phyloP scores from a whole-genome alignment of 2,888 invertebrate genomes.

The Orchesella flavescens region DNA sequence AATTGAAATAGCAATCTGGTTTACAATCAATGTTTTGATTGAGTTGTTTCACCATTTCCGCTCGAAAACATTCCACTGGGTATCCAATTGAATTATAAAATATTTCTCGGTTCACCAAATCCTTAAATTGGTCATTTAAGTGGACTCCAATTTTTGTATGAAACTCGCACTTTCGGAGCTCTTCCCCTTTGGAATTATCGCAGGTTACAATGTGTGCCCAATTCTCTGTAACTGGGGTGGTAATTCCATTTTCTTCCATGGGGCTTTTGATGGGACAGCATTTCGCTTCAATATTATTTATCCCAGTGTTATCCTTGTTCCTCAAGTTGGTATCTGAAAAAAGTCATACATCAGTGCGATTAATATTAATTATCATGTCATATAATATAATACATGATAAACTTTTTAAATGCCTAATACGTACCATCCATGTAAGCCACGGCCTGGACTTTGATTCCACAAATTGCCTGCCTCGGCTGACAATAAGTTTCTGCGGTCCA shows the following conservation, averaged over 20 bases:
- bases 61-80: neutral
- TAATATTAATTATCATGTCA: no score
- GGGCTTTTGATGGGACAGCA: conserved; percentile 59
- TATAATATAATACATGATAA: no score
- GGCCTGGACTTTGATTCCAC: conserved; percentile 59
- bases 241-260: neutral
- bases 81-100: conserved; percentile 60
- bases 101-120: neutral
- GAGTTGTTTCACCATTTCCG: conserved; percentile 2
- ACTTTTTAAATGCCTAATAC: neutral
- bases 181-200: conserved; percentile 32
- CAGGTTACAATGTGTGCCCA: conserved; percentile 32
- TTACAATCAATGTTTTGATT: neutral
- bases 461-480: conserved; percentile 37
- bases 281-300: conserved; percentile 44
- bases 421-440: conserved; percentile 25
- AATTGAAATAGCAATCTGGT: neutral
- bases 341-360: no score
- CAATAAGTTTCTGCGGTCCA: conserved; percentile 40
- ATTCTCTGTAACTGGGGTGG: conserved; percentile 39
- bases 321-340: conserved; percentile 12
- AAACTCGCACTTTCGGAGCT: conserved; percentile 53
- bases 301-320: conserved; percentile 45
- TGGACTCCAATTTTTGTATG: conserved; percentile 20
- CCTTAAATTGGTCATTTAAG: neutral